Conservation (phyloP, 2,888 invertebrate genomes). For the Teinopalpus imperialis region DNA sequence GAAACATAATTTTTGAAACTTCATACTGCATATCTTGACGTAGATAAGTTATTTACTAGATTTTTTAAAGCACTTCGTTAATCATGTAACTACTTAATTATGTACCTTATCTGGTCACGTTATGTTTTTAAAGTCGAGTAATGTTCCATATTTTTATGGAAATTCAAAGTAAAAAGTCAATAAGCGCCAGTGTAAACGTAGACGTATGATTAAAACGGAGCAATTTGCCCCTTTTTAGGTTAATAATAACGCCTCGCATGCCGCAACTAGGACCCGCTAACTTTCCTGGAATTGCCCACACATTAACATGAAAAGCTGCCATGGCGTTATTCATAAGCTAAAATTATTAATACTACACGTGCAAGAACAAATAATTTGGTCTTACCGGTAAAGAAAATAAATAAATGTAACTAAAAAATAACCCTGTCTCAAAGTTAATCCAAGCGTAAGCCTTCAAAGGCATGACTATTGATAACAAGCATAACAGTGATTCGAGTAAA, state of each 20-base stretch:
- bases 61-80: no score
- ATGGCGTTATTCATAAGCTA: conserved; percentile 23
- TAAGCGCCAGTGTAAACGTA: conserved; percentile 43
- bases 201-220: conserved; percentile 50
- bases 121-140: conserved; percentile 16
- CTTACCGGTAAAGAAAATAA: no score
- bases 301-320: conserved; percentile 35
- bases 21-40: no score
- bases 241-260: conserved; percentile 48
- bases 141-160: conserved; percentile 20
- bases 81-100: conserved; percentile 17
- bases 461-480: no score
- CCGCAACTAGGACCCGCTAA: conserved; percentile 32
- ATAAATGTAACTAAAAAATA: no score
- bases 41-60: no score
- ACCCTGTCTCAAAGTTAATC: no score
- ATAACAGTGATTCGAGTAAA: no score
- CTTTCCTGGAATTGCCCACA: conserved; percentile 44
- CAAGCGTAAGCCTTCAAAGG: no score
- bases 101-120: conserved; percentile 17
- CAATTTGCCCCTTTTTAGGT: conserved; percentile 48
- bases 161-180: conserved; percentile 25
- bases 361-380: neutral
- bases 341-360: conserved; percentile 23
- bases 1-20: no score